A percentile compares a stretch with the other conserved stretches of the same genome.
These are phyloP conservation scores for Cherax quadricarinatus DNA, from an alignment of 1,140 invertebrate species.

Conservation along the genomic window DNA sequence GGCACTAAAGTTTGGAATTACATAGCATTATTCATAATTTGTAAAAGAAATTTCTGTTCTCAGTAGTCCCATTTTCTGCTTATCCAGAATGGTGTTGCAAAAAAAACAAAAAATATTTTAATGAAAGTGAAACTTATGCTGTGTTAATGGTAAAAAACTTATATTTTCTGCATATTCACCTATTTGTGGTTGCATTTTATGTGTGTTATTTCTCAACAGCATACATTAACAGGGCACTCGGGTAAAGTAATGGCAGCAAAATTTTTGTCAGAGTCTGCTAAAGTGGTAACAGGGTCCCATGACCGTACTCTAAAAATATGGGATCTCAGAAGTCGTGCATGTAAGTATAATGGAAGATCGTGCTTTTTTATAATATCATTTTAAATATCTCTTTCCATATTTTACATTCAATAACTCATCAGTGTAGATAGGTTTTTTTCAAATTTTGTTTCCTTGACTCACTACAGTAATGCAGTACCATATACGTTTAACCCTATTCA, in stretches of 20 bases:
- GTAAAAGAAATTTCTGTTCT: too few species aligned
- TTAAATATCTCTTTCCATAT: too few species aligned
- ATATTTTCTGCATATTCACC: neutral
- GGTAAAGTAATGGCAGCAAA: constrained; percentile 96
- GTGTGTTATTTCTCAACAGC: constrained; percentile 83
- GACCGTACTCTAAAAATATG: constrained; percentile 98
- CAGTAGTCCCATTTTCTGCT: neutral
- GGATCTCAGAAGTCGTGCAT: constrained; percentile 94
- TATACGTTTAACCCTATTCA: too few species aligned
- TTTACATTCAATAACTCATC: too few species aligned
- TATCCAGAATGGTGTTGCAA: neutral
- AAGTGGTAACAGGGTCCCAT: constrained; percentile 95
- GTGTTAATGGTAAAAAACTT: neutral
- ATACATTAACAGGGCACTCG: constrained; percentile 97
- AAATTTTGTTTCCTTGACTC: too few species aligned
- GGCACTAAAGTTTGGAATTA: too few species aligned
- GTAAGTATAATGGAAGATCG: constrained; percentile 81
- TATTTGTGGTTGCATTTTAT: too few species aligned
- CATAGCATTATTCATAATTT: too few species aligned
- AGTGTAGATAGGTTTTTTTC: too few species aligned
- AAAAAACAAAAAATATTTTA: neutral
- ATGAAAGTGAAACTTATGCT: too few species aligned
- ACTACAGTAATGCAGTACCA: too few species aligned
- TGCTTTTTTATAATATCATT: too few species aligned
- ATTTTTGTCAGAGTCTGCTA: constrained; percentile 91